These are phyloP conservation scores for Megaceryle alcyon DNA, from an alignment of 2,797 vertebrate genomes.

Conservation along the genomic window DNA sequence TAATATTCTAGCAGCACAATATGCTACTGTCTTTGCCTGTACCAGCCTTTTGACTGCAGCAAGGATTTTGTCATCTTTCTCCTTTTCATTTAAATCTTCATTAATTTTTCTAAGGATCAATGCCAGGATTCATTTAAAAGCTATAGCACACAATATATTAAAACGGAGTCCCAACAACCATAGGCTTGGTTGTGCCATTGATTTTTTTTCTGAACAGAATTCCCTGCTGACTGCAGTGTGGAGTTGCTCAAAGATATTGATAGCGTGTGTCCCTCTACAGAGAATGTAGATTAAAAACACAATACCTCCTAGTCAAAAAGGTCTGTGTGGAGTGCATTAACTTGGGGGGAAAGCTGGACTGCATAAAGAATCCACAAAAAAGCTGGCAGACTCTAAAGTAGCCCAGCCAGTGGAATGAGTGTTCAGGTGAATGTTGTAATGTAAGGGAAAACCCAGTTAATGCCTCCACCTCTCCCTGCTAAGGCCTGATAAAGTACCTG, in stretches of 20 bases:
- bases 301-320: not conserved
- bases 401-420: not conserved
- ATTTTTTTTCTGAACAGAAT: slow-evolving; percentile 23
- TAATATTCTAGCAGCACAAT: slow-evolving; percentile 12
- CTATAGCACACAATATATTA: not conserved
- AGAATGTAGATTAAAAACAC: not conserved
- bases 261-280: not conserved
- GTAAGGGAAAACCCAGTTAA: not conserved
- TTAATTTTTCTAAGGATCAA: slow-evolving; percentile 3
- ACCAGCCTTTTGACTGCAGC: not conserved
- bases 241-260: slow-evolving; percentile 11
- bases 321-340: not conserved
- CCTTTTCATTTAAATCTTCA: slow-evolving; percentile 8
- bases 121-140: slow-evolving; percentile 33
- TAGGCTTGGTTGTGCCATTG: not conserved
- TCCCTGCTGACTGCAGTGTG: not conserved
- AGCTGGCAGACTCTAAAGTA: not conserved
- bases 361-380: not conserved
- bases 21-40: not conserved
- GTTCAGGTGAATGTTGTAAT: not conserved
- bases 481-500: not conserved
- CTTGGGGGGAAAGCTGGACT: not conserved
- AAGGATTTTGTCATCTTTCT: slow-evolving; percentile 13
- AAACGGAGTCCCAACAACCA: not conserved
- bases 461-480: not conserved